These are phyloP conservation scores for Diogma glabrata DNA, from an alignment of 2,888 invertebrate species.

Conservation along the genomic window DNA sequence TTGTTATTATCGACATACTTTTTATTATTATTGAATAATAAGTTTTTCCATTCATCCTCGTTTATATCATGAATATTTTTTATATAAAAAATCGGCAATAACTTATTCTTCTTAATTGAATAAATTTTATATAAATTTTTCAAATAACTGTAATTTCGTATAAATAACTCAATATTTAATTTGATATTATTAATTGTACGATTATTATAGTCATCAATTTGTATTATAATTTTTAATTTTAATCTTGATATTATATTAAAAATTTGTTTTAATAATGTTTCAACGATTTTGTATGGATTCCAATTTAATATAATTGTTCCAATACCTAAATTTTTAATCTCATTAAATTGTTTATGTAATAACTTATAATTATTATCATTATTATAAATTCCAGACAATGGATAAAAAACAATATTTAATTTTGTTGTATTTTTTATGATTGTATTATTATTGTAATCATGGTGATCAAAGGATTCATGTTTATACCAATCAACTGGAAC, in stretches of 20 bases:
- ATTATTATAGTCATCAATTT: conserved; percentile 46
- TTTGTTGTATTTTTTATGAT: conserved; percentile 13
- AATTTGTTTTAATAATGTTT: conserved; percentile 33
- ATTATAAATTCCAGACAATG: conserved; percentile 30
- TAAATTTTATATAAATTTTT: conserved; percentile 32
- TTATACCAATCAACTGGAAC: conserved; percentile 33
- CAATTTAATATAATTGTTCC: conserved; percentile 46
- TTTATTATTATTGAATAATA: conserved; percentile 32
- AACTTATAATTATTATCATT: conserved; percentile 32
- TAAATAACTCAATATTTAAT: conserved; percentile 32
- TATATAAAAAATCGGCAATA: conserved; percentile 49
- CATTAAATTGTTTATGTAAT: conserved; percentile 46
- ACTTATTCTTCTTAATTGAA: conserved; percentile 26
- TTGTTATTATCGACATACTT: conserved; percentile 30
- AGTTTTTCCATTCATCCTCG: conserved; percentile 38
- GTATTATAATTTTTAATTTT: conserved; percentile 44
- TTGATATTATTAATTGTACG: conserved; percentile 39
- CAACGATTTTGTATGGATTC: conserved; percentile 39
- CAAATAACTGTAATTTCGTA: conserved; percentile 14
- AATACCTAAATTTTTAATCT: conserved; percentile 45
- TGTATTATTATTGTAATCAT: too few relatives aligned
- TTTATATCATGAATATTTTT: conserved; percentile 50
- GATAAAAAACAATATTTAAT: conserved; percentile 33
- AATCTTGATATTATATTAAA: conserved; percentile 37
- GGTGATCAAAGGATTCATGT: background rate